Evolutionary conservation across 2,888 invertebrate genomes (phyloP).

Genomic region (Subacronicta megacephala): DNA sequence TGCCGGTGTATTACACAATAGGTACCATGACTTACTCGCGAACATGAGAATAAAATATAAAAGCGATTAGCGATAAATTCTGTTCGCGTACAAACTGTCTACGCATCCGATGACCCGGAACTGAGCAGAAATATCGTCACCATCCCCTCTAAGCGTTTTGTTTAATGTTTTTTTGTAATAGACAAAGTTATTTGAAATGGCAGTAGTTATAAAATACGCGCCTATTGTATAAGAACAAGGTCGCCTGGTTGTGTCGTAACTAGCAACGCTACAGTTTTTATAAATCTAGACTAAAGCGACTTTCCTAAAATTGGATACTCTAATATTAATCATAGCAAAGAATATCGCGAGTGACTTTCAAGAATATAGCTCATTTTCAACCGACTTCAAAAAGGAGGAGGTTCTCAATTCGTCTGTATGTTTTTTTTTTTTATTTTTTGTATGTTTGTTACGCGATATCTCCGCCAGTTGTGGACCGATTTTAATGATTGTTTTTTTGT

Average conservation of each 20-base stretch:
- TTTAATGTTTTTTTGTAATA: slow-evolving; percentile 21
- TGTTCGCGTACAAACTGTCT: slow-evolving; percentile 37
- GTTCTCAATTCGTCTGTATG: too few species aligned
- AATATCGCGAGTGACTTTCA: slow-evolving; percentile 4
- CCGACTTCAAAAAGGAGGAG: too few species aligned
- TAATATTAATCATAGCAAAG: slow-evolving; percentile 25
- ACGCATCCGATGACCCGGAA: slow-evolving; percentile 31
- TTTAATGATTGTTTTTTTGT: too few species aligned
- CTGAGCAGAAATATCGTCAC: slow-evolving; percentile 24
- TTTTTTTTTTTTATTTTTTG: too few species aligned
- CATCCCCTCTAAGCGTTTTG: slow-evolving; percentile 5
- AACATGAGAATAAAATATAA: slow-evolving; percentile 57
- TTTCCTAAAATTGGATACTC: slow-evolving; percentile 10
- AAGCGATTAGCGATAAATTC: slow-evolving; percentile 53
- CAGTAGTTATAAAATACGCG: slow-evolving; percentile 22
- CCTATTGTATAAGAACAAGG: slow-evolving; percentile 35
- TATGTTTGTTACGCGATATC: too few species aligned
- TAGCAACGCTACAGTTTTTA: slow-evolving; percentile 24
- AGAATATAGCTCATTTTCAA: slow-evolving; percentile 5
- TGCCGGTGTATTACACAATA: slow-evolving; percentile 74
- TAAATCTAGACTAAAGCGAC: slow-evolving; percentile 21
- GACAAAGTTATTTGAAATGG: slow-evolving; percentile 24
- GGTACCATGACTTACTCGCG: slow-evolving; percentile 63
- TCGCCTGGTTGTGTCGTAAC: slow-evolving; percentile 20
- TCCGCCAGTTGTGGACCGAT: too few species aligned